A percentile compares a stretch with the other conserved stretches of the same genome.
Evolutionary conservation across 1,140 invertebrate genomes (phyloP).

Genomic region (Eubasilissa regina): DNA sequence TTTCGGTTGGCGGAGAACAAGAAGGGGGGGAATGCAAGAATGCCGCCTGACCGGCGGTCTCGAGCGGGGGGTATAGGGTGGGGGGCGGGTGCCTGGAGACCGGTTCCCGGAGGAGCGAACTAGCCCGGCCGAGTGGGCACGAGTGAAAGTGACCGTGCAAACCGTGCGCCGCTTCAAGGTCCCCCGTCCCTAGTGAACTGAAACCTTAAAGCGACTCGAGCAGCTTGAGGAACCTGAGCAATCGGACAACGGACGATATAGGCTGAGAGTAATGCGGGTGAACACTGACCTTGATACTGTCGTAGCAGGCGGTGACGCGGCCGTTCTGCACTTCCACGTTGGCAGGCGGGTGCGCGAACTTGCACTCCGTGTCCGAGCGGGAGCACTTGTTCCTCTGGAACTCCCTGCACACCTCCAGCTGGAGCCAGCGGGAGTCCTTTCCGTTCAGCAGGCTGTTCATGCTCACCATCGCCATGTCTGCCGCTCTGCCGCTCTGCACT

Average conservation of each 20-base stretch:
- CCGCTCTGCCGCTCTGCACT: not conserved
- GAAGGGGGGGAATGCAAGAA: not conserved
- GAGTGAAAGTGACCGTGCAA: conserved; percentile 9
- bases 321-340: conserved; percentile 99
- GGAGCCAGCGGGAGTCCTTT: conserved; percentile 99
- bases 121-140: not conserved
- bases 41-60: conserved; percentile 22
- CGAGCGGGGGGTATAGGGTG: too few relatives aligned
- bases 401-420: conserved; percentile 99
- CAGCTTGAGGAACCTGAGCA: not conserved
- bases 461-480: conserved; percentile 91
- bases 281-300: conserved; percentile 98
- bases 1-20: not conserved
- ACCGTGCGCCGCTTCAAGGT: conserved; percentile 1
- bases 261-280: conserved; percentile 3
- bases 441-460: conserved; percentile 97
- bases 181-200: too few relatives aligned
- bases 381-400: conserved; percentile 99
- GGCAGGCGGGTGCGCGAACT: conserved; percentile 99
- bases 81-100: not conserved
- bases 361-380: conserved; percentile 98
- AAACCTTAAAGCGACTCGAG: too few relatives aligned
- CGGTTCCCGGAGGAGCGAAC: conserved; percentile 6
- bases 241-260: not conserved
- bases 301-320: conserved; percentile 99